phyloP scores from a whole-genome alignment of 35 echinoderm and acorn worm species.

The Patiria miniata region DNA sequence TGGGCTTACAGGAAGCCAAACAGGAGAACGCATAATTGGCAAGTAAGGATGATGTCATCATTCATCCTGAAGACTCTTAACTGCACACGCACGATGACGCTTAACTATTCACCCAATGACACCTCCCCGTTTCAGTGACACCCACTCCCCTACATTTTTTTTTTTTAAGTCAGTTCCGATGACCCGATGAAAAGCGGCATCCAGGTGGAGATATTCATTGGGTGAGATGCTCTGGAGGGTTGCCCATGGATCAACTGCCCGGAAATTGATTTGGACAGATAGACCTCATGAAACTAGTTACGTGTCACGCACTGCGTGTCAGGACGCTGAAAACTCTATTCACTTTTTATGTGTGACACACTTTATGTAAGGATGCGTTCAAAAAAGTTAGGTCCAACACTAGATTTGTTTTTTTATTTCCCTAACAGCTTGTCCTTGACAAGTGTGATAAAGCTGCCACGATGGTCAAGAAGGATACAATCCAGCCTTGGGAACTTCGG shows the following conservation, averaged over 20 bases:
- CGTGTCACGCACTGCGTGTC: too few relatives aligned
- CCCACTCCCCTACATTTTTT: not conserved
- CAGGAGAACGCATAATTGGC: not conserved
- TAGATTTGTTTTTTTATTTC: too few relatives aligned
- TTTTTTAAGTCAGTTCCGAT: not conserved
- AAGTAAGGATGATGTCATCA: constrained; percentile 11
- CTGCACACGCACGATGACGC: constrained; percentile 2
- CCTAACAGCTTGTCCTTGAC: too few relatives aligned
- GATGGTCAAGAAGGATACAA: too few relatives aligned
- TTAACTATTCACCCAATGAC: not conserved
- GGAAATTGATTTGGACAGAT: constrained; percentile 8
- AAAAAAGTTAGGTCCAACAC: too few relatives aligned
- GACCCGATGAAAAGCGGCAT: not conserved
- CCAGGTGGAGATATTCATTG: not conserved
- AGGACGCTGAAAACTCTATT: too few relatives aligned
- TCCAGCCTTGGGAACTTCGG: too few relatives aligned
- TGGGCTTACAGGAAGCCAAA: not conserved
- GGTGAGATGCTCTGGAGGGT: not conserved
- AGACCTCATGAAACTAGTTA: not conserved
- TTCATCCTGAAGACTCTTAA: not conserved
- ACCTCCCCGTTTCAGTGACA: not conserved
- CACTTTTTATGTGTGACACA: too few relatives aligned
- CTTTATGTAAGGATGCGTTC: too few relatives aligned
- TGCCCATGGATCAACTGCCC: not conserved
- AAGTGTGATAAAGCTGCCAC: too few relatives aligned